A percentile compares a stretch with the other conserved stretches of the same genome.
These are phyloP conservation scores for Drosophila erecta DNA, from an alignment of 1,140 invertebrate genomes.

Conservation along the genomic window DNA sequence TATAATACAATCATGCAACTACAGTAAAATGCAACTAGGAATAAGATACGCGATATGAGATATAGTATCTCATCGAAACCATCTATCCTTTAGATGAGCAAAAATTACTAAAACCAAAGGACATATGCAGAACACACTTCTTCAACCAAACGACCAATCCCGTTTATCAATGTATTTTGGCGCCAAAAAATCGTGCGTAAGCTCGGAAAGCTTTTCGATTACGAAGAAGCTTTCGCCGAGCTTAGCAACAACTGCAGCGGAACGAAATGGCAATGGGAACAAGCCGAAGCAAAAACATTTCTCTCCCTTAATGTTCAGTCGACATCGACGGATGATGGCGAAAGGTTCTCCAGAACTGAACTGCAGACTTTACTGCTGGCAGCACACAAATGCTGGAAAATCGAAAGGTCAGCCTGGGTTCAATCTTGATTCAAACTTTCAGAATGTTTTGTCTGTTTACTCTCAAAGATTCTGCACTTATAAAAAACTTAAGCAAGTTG, in stretches of 20 bases:
- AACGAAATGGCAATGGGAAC: conserved; percentile 49
- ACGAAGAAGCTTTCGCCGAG: conserved; percentile 12
- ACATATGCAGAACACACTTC: conserved; percentile 3
- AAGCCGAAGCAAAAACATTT: conserved; percentile 11
- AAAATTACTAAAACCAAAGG: neutral
- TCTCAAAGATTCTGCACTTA: neutral
- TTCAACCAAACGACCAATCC: conserved; percentile 2
- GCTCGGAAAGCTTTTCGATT: conserved; percentile 29
- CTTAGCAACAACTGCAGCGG: conserved; percentile 24
- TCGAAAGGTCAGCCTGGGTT: conserved; percentile 10
- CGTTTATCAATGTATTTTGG: conserved; percentile 46
- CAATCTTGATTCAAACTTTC: neutral
- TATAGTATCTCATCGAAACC: too few species aligned
- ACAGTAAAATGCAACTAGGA: too few species aligned
- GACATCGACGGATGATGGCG: neutral
- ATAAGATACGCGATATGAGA: too few species aligned
- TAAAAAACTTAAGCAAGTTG: neutral
- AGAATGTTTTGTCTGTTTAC: neutral
- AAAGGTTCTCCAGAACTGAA: neutral
- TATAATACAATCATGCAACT: too few species aligned
- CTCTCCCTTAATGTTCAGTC: neutral
- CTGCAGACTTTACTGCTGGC: neutral
- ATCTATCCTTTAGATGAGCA: neutral
- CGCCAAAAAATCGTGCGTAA: conserved; percentile 50
- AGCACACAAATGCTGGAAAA: neutral